A percentile compares a stretch with the other conserved stretches of the same genome.
Conservation (phyloP, 2,888 invertebrate species). For the Agrenia bidenticulata region DNA sequence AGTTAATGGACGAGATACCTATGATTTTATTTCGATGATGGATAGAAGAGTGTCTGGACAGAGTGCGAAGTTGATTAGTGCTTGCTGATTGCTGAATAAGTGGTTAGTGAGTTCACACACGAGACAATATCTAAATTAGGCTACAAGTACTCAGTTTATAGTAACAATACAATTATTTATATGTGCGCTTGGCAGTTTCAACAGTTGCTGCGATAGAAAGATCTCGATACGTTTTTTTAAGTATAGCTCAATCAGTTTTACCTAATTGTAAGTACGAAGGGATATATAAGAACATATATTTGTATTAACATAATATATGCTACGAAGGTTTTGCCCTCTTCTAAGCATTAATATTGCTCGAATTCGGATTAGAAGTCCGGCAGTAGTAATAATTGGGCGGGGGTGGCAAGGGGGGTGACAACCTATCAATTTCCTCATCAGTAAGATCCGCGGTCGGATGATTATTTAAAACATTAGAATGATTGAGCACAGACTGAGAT, state of each 20-base stretch:
- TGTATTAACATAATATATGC: too few species aligned
- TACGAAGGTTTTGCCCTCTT: too few species aligned
- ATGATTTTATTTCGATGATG: background rate
- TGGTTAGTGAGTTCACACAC: conserved; percentile 7
- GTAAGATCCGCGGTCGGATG: background rate
- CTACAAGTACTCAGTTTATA: too few species aligned
- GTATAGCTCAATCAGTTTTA: too few species aligned
- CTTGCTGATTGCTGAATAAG: conserved; percentile 5
- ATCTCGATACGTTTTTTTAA: too few species aligned
- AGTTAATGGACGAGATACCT: conserved; percentile 15
- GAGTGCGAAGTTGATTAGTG: conserved; percentile 17
- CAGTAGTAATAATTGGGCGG: conserved; percentile 20
- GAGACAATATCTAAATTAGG: background rate
- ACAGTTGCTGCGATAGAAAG: too few species aligned
- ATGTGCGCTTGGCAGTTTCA: too few species aligned
- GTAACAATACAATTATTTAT: too few species aligned
- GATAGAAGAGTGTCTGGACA: conserved; percentile 10
- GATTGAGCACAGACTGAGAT: background rate
- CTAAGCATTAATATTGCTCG: too few species aligned
- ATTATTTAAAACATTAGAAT: background rate
- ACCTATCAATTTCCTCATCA: conserved; percentile 21
- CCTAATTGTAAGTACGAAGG: too few species aligned
- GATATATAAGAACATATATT: too few species aligned
- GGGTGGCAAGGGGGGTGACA: conserved; percentile 15
- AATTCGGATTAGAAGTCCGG: background rate